These are phyloP conservation scores for Ectropis crepuscularia DNA, from an alignment of 2,888 invertebrate species.

Conservation along the genomic window DNA sequence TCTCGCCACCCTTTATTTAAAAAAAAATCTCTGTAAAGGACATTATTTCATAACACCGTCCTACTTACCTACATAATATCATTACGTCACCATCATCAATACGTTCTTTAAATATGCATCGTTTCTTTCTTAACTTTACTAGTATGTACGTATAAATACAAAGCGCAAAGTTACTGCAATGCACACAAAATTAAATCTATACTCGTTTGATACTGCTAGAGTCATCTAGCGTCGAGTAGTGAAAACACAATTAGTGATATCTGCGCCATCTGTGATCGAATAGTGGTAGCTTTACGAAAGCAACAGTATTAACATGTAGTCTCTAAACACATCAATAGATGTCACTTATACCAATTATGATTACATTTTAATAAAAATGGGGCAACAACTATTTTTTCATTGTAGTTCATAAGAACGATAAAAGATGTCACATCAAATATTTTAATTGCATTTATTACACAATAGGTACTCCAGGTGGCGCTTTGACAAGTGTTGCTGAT, in stretches of 20 bases:
- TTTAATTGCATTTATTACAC: background rate
- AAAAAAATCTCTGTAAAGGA: too few relatives aligned
- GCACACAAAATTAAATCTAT: background rate
- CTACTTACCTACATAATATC: too few relatives aligned
- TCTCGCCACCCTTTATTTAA: too few relatives aligned
- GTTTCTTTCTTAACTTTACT: too few relatives aligned
- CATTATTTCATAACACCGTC: too few relatives aligned
- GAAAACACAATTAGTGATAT: background rate
- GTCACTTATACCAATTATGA: conserved; percentile 7
- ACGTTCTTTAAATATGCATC: too few relatives aligned
- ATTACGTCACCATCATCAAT: too few relatives aligned
- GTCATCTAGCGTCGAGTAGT: conserved; percentile 42
- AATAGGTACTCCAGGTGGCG: too few relatives aligned
- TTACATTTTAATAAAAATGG: too few relatives aligned
- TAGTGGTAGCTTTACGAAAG: background rate
- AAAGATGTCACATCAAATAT: background rate
- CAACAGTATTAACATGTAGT: background rate
- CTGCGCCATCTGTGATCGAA: conserved; percentile 31
- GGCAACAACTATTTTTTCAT: too few relatives aligned
- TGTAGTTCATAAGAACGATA: background rate
- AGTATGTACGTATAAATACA: too few relatives aligned
- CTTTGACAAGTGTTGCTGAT: too few relatives aligned
- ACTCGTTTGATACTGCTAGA: conserved; percentile 13
- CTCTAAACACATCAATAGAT: conserved; percentile 17
- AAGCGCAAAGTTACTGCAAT: background rate